Base-by-base conservation (phyloP, 2,113 vertebrate genomes). In the Brienomyrus longianalis region DNA sequence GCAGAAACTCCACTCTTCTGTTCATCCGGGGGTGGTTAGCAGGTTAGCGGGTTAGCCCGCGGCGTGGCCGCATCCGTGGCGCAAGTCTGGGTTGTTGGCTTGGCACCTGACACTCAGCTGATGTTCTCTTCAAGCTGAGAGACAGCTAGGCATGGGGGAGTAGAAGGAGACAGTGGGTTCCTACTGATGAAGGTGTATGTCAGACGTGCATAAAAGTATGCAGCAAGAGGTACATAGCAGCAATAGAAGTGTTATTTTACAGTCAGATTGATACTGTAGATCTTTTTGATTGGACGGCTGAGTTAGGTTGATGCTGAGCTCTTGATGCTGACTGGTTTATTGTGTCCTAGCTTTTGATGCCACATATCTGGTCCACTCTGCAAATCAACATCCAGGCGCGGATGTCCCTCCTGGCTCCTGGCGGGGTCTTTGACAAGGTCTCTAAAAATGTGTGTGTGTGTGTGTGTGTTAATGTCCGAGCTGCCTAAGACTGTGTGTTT, bases 321-420 rank as follows among this genome's bases (percentile, higher is more conserved):
- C 48, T 89, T 10, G 62, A 19, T 50, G 35, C 15, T 45, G 11
- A 7, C 2, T 89, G 23, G 90, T 31, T 56, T 90, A 90, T 83
- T 23, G 0, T 89, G 87, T 11, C 35, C 77, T 31, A 96, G 95
- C n/a, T 96, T 91, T 87, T 96, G 90, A 95, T 96, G 92, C 95
- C 95, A 1, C 95, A 96, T 43, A 3, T 96, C 45, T 86, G 59
- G 70, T 92, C 91, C 0, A 93, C 92, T 0, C 92, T 95, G 1
- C 93, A 96, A 91, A 96, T 96, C 51, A 96, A 96, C 91, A 86
- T 93, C 1, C 92, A 93, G 83, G 95, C 95, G 11, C 84, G 95
- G 87, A 43, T 27, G 0, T 91, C 92, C 1, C 94, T 96, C 80
- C 92, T 96, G 89, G 93, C 92, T 8, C 1, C 90, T 0, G 92